phyloP scores from a whole-genome alignment of 92 coral and sea anemone species.

The Micromussa lordhowensis region DNA sequence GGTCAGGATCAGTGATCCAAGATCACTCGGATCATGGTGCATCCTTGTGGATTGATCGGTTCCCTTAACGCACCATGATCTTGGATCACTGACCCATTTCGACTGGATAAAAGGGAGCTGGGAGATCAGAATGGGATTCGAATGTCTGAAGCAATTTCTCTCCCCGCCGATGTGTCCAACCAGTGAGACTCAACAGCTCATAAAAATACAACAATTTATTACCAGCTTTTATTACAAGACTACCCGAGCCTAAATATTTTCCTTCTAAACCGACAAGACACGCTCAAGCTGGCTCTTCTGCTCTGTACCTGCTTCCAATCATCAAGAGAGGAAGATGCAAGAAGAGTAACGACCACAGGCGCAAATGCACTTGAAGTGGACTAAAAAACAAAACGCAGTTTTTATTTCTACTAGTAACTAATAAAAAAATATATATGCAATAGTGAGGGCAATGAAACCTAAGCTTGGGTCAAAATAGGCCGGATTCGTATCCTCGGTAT shows the following conservation, averaged over 20 bases:
- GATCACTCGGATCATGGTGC: no score
- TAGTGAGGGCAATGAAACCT: not conserved
- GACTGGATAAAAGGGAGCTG: not conserved
- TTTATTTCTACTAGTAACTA: not conserved
- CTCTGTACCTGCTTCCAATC: constrained; percentile 29
- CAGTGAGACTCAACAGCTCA: not conserved
- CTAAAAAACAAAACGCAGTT: not conserved
- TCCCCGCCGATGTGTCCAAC: not conserved
- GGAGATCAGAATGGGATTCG: not conserved
- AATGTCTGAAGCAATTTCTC: not conserved
- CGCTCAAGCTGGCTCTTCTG: constrained; percentile 20
- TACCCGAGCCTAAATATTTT: constrained; percentile 27
- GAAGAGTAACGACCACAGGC: not conserved
- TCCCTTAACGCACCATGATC: no score
- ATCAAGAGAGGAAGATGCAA: constrained; percentile 28
- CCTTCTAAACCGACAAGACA: constrained; percentile 7
- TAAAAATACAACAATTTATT: constrained; percentile 35
- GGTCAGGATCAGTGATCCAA: no score
- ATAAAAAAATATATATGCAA: not conserved
- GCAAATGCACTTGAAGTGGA: not conserved
- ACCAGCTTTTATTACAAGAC: constrained; percentile 28
- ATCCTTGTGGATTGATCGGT: no score
- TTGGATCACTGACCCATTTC: not conserved
- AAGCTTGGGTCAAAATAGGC: not conserved
- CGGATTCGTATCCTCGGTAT: no score